Evolutionary conservation across 2,888 invertebrate species (phyloP), one percentile per base, ranked within the genome.

Genomic region (Scrobipalpa atriplicella): DNA sequence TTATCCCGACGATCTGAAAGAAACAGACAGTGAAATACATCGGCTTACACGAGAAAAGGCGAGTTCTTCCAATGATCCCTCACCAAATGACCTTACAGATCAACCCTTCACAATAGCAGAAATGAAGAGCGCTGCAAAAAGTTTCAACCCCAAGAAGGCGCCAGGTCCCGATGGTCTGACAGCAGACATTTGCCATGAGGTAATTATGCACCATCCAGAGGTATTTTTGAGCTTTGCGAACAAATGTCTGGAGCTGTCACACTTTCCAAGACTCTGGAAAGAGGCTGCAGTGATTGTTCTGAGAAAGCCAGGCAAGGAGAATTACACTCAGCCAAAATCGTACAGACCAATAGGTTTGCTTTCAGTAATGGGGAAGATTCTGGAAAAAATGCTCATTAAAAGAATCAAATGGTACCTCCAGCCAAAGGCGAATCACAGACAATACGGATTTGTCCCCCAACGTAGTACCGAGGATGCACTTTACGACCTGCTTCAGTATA

Each of bases 401-500:
- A 39, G 61, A 1, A 18, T 61, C 2, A 61, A 61, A 38, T 41
- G n/a, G 2, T 10, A 61, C 10, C 18, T 61, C 0, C 8, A 41
- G 41, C 61, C 61, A 2, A 61, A 36, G 5, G 18, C 41, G 39
- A 61, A 41, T 41, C 9, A 39, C 16, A 11, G 18, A 39, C 61
- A 61, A 41, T 61, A 18, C 41, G 61, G 41, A 6, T 41, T 41
- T 18, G 41, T 61, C 16, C 61, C 61, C 6, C 61, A 61, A 10
- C 2, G 19, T 2, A 36, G 67, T 3, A 62, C 62, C 1, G 66
- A 61, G 18, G 62, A 66, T 52, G 39, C 51, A 52, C 66, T 62
- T 39, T 58, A 68, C 43, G 10, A 0, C 60, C 58, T 69, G 2
- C 9, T 67, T 13, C 8, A 56, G 3, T 38, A 69, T 39, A 66